phyloP scores from a whole-genome alignment of 2,113 vertebrate species.

The Xiphias gladius region DNA sequence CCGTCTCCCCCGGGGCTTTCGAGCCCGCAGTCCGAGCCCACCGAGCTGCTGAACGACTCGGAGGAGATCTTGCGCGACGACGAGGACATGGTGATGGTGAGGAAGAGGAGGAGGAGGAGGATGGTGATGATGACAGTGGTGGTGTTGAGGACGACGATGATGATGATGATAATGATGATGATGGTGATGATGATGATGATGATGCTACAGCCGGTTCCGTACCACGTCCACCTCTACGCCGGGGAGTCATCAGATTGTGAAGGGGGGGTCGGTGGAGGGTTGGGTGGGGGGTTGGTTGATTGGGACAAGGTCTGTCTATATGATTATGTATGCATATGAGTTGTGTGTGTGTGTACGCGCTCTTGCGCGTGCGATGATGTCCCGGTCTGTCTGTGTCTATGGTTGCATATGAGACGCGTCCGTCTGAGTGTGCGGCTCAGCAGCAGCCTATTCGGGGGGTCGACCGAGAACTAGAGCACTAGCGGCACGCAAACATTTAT shows the following conservation, averaged over 20 bases:
- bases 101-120: conserved; percentile 42
- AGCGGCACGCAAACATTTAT: conserved; percentile 82
- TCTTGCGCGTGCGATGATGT: conserved; percentile 14
- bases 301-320: conserved; percentile 30
- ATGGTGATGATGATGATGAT: conserved; percentile 79
- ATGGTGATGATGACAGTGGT: conserved; percentile 77
- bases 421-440: conserved; percentile 56
- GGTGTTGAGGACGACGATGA: conserved; percentile 74
- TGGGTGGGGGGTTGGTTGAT: conserved; percentile 4
- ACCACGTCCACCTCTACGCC: conserved; percentile 75
- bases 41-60: conserved; percentile 96
- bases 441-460: conserved; percentile 40
- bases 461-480: conserved; percentile 56
- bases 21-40: conserved; percentile 91
- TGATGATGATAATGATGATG: conserved; percentile 78
- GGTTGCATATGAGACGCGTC: conserved; percentile 49
- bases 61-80: conserved; percentile 96
- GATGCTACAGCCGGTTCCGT: conserved; percentile 77
- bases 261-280: background rate
- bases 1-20: conserved; percentile 90
- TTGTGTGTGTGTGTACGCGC: conserved; percentile 10
- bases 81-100: conserved; percentile 88
- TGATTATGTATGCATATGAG: conserved; percentile 44
- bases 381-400: conserved; percentile 41
- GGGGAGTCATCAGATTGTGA: conserved; percentile 82